phyloP scores from a whole-genome alignment of 2,113 vertebrate species.

The Hiodon alosoides region DNA sequence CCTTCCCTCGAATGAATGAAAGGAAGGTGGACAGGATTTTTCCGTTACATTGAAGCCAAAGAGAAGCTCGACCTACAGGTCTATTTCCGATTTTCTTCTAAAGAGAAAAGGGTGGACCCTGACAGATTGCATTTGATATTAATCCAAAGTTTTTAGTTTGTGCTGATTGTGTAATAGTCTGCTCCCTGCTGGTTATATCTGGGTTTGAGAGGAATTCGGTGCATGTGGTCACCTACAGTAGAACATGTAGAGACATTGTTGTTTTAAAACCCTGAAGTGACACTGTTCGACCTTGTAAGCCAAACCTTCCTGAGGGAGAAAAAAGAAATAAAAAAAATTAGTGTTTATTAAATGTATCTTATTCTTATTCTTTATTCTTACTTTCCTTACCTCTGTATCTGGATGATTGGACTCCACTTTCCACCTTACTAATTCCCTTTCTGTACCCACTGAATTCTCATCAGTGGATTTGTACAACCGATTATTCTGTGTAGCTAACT shows the following conservation, averaged over 20 bases:
- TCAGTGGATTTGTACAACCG: too few species aligned
- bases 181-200: conserved; percentile 52
- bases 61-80: background rate
- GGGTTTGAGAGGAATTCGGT: conserved; percentile 37
- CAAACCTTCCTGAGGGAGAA: background rate
- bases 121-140: conserved; percentile 23
- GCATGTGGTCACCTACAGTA: conserved; percentile 35
- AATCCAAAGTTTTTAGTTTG: too few species aligned
- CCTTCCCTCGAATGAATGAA: too few species aligned
- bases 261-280: conserved; percentile 7
- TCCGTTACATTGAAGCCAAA: too few species aligned
- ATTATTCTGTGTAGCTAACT: too few species aligned
- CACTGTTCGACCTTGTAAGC: background rate
- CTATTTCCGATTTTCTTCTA: conserved; percentile 12
- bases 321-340: background rate
- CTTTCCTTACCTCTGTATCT: background rate
- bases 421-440: background rate
- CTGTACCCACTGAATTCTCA: background rate
- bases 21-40: too few species aligned
- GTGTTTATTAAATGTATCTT: too few species aligned
- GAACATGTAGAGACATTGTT: conserved; percentile 38
- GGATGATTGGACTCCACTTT: conserved; percentile 8
- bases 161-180: conserved; percentile 51
- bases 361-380: background rate
- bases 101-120: background rate